Base-by-base conservation (phyloP, 2,113 vertebrate species). In the Gavialis gangeticus region DNA sequence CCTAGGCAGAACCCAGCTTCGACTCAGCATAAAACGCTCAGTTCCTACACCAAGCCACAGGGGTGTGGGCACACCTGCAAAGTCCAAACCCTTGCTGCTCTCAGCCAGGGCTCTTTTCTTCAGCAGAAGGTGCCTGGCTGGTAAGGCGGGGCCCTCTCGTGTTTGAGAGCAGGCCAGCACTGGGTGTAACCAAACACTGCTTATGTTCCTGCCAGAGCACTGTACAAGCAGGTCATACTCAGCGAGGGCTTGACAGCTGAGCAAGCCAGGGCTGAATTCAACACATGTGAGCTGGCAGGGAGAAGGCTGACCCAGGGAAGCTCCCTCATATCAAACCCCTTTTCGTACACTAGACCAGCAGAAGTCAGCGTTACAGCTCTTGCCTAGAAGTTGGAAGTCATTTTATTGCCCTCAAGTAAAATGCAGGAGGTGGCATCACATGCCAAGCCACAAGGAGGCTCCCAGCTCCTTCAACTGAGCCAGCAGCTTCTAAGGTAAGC, bases 121-220 rank as follows among this genome's bases (percentile, higher is more conserved):
- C 25, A 16, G 46, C 9, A 3, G 25, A 62, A 71, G 34, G 46
- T 17, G 64, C 18, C 19, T 0, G 0, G 28, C 9, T n/a, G 76
- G 75, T 34, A 4, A 1, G 4, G 75, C 1, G 0, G 67, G 30
- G 67, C 34, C 24, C 67, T 71, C 67, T 34, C 19, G 21, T 18
- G 67, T 46, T 46, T 24, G 30, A 28, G 15, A 66, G 79, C 63
- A 37, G 59, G 28, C 15, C 19, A 55, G 34, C 34, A 22, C 46
- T 1, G 25, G 57, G 69, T 2, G 1, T 25, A 21, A 37, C 57
- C 13, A 11, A 15, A 64, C 6, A 1, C 59, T 3, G 5, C 10
- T 0, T 4, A 37, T 24, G 2, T 24, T 12, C 0, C 54, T 18
- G 46, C 64, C 3, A 64, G 54, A 62, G 77, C 8, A 0, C 25